Evolutionary conservation across 2,797 vertebrate species (phyloP).

Genomic region (Karalla daura): DNA sequence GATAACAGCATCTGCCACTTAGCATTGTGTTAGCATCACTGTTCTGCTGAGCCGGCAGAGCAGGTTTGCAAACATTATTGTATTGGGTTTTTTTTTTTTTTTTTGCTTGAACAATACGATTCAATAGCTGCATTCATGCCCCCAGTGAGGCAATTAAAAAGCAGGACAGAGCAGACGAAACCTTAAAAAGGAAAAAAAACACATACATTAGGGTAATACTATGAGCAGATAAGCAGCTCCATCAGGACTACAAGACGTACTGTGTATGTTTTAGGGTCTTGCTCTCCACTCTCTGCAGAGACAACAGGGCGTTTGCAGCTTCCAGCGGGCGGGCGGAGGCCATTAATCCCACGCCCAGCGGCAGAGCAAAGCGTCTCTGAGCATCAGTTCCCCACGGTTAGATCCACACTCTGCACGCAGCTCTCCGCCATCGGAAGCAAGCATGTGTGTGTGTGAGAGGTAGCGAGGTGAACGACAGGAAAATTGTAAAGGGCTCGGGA

Average conservation of each 20-base stretch:
- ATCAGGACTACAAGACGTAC: neutral
- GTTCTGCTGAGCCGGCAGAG: slow-evolving; percentile 26
- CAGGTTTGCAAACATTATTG: slow-evolving; percentile 17
- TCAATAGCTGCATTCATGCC: slow-evolving; percentile 31
- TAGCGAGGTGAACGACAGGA: too few species aligned
- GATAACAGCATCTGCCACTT: slow-evolving; percentile 47
- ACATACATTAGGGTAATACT: neutral
- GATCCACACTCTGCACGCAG: neutral
- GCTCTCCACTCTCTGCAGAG: neutral
- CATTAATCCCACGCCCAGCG: neutral
- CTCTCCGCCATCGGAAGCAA: neutral
- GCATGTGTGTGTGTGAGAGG: too few species aligned
- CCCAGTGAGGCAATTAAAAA: slow-evolving; percentile 21
- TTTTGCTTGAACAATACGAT: too few species aligned
- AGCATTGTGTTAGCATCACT: slow-evolving; percentile 2
- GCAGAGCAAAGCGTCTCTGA: neutral
- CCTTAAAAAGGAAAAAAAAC: slow-evolving; percentile 2
- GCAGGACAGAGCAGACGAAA: neutral
- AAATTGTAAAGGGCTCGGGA: neutral
- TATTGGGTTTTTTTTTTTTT: too few species aligned
- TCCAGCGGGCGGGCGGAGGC: neutral
- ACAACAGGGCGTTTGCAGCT: neutral
- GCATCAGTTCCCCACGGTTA: neutral
- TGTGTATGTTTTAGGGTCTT: neutral
- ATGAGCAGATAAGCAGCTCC: slow-evolving; percentile 1